Evolutionary conservation across 2,797 vertebrate genomes (phyloP).

Genomic region (Sylvia borin): DNA sequence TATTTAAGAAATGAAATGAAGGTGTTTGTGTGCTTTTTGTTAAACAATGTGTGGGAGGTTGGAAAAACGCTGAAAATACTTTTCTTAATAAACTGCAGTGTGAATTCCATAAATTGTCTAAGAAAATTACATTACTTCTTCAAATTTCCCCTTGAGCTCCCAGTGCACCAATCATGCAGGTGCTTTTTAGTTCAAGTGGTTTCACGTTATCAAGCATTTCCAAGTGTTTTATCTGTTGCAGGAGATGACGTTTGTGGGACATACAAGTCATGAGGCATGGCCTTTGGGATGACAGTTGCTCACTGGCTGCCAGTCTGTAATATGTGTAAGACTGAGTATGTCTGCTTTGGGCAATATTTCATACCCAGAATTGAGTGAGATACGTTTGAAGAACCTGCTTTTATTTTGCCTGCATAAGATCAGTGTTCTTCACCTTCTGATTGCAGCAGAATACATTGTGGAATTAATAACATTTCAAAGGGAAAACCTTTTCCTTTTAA

Average conservation of each 20-base stretch:
- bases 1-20: neutral
- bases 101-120: neutral
- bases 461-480: neutral
- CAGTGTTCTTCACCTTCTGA: neutral
- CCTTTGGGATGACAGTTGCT: neutral
- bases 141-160: neutral
- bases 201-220: neutral
- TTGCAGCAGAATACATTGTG: neutral
- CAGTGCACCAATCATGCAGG: neutral
- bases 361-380: neutral
- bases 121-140: neutral
- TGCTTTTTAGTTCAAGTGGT: neutral
- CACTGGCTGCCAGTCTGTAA: neutral
- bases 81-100: neutral
- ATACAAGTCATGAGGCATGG: neutral
- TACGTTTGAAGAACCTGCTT: neutral
- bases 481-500: neutral
- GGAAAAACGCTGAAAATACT: neutral
- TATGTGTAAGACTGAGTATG: neutral
- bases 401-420: neutral
- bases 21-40: neutral
- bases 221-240: neutral
- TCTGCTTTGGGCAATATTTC: neutral
- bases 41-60: neutral
- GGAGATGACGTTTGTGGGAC: neutral